Evolutionary conservation across 2,113 vertebrate species (phyloP), one percentile per base, ranked within the genome.

Genomic region (Thinocorus orbignyianus): DNA sequence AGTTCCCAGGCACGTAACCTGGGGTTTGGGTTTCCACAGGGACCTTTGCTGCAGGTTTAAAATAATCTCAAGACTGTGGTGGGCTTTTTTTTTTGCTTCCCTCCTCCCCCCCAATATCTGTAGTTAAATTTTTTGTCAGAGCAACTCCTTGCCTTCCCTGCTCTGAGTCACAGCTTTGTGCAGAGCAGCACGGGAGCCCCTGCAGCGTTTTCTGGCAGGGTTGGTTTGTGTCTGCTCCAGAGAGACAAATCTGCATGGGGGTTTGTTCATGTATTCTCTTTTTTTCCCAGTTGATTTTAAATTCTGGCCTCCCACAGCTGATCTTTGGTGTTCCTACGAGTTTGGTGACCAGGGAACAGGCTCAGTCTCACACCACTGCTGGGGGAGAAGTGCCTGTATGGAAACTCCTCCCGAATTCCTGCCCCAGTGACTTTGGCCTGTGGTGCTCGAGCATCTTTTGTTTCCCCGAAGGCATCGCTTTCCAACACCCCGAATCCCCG

Each of bases 61-160:
- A 97, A 91, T 92, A 91, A 68, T 57, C 46, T 79, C 62, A 80
- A 91, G 90, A 69, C 64, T 68, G 28, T 24, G 25, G 13, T 51
- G 35, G 26, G 5, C 42, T 61, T 17, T 60, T 81, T 72, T 89
- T 86, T 44, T 81, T 82, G 7, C 8, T 72, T 87, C 83, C 37
- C 10, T n/a, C n/a, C n/a, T n/a, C n/a, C n/a, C n/a, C n/a, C n/a
- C n/a, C n/a, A n/a, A 46, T 73, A 57, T 77, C 41, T 20, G 28
- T 16, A 26, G 41, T 84, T 95, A 84, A 60, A 78, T 12, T 77
- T 94, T 96, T 90, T 94, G 31, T 74, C 49, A 49, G 46, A 93
- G 61, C 23, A 69, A 22, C 65, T 96, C 88, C 55, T 83, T 92
- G 61, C 44, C 28, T 89, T 71, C 77, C 49, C 49, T 92, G 18